Evolutionary conservation across 2,113 vertebrate species (phyloP), one percentile per base, ranked within the genome.

Genomic region (Cercocebus atys): DNA sequence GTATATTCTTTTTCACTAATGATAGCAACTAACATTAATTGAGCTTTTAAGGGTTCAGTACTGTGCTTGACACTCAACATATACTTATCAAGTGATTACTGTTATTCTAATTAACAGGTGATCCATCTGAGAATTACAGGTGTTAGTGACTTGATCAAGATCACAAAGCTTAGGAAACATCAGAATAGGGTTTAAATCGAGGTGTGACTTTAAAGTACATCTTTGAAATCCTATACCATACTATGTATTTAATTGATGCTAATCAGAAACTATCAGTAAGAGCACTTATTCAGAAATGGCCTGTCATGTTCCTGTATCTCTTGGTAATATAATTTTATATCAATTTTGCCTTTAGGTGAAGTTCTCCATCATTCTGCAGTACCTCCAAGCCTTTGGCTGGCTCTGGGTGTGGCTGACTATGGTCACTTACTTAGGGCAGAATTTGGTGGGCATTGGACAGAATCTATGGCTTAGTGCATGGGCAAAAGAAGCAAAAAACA

Each of bases 391-490:
- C 8, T 99, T 98, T 3, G 25, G 92, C 30, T 99, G 98, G 96
- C 57, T 1, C 79, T 98, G 98, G 98, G 95, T 98, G 8, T 97
- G 97, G 92, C 93, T 99, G 40, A 95, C 93, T 22, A 8, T 98
- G 92, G 87, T 83, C 88, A 95, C 97, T 87, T 98, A 97, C 47
- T 1, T 98, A 35, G 98, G 98, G 64, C 98, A 99, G 95, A 99
- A 98, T 72, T 95, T 97, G 57, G 55, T 98, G 89, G 85, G 96
- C 38, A 82, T 98, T 88, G 98, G 98, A 68, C 98, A 99, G 87
- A 98, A 98, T 76, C 91, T 98, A 1, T 98, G 98, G 98, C 98
- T 99, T 55, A 98, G 98, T 40, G 70, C 83, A 45, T 98, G 98
- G 98, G 95, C 97, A 90, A 95, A 93, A 70, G 98, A 98, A 97